These are phyloP conservation scores for Hydropotes inermis DNA, from an alignment of 2,113 vertebrate species.

Conservation along the genomic window DNA sequence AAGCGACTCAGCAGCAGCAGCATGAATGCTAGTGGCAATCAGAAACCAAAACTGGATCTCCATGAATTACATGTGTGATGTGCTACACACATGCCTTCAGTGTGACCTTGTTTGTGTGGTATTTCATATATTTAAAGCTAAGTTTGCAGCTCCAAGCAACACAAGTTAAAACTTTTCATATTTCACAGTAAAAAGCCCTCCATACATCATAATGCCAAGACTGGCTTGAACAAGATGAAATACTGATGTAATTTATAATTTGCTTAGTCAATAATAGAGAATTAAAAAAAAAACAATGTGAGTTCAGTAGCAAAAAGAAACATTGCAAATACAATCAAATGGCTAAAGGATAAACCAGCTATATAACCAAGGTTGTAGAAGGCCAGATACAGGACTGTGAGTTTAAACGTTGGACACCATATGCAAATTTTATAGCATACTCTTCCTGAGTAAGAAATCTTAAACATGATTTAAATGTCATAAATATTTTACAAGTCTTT, in stretches of 20 bases:
- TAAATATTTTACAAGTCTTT: slow-evolving; percentile 66
- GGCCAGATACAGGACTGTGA: background rate
- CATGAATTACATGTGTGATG: background rate
- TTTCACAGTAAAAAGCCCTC: background rate
- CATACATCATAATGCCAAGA: background rate
- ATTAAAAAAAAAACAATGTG: background rate
- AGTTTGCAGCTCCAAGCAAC: background rate
- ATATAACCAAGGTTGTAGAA: background rate
- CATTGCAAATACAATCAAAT: background rate
- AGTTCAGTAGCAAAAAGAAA: background rate
- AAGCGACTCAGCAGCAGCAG: too few relatives aligned
- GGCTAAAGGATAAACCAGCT: background rate
- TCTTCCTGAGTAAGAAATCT: slow-evolving; percentile 64
- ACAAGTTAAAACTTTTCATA: background rate
- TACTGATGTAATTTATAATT: background rate
- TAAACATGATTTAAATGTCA: slow-evolving; percentile 53
- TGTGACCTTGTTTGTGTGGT: background rate
- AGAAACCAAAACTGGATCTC: background rate
- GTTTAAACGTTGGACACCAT: slow-evolving; percentile 45
- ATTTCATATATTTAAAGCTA: background rate
- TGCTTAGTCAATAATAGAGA: background rate
- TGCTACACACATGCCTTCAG: background rate
- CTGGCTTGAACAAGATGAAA: background rate
- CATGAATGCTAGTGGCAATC: background rate
- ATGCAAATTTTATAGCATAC: slow-evolving; percentile 63